Conservation (phyloP, 2,888 invertebrate genomes). For the Melanophora roralis region DNA sequence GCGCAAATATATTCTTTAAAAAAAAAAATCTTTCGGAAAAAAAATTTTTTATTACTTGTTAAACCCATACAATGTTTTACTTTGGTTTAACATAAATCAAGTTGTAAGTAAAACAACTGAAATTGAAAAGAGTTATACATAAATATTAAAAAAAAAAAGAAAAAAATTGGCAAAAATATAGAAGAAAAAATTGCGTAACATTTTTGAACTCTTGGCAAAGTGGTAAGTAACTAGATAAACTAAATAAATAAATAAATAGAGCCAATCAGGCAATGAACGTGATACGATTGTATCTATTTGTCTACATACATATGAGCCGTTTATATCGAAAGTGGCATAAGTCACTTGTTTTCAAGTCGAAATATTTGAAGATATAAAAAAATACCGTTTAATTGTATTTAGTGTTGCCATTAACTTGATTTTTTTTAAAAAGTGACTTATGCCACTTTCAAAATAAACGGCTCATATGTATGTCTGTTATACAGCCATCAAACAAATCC, state of each 20-base stretch:
- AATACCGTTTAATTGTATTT: too few species aligned
- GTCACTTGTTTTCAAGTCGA: too few species aligned
- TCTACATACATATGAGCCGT: too few species aligned
- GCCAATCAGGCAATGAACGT: constrained; percentile 26
- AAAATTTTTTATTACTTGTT: neutral
- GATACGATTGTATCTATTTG: constrained; percentile 32
- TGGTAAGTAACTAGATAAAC: neutral
- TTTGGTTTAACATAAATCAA: constrained; percentile 32
- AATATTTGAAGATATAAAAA: too few species aligned
- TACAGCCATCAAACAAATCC: constrained; percentile 52
- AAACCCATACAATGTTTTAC: constrained; percentile 2
- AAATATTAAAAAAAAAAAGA: neutral
- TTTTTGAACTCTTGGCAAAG: constrained; percentile 41
- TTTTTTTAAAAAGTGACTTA: too few species aligned
- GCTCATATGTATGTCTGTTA: too few species aligned
- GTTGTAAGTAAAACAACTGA: neutral
- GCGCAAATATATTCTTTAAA: neutral
- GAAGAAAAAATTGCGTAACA: constrained; percentile 47
- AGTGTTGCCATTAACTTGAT: too few species aligned
- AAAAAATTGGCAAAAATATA: neutral
- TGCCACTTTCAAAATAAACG: too few species aligned
- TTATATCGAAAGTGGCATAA: too few species aligned
- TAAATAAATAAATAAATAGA: constrained; percentile 21
- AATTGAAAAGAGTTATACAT: neutral
- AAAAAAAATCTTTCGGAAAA: neutral